A percentile compares a stretch with the other conserved stretches of the same genome.
phyloP scores from a whole-genome alignment of 2,113 vertebrate species.

The Passer domesticus region DNA sequence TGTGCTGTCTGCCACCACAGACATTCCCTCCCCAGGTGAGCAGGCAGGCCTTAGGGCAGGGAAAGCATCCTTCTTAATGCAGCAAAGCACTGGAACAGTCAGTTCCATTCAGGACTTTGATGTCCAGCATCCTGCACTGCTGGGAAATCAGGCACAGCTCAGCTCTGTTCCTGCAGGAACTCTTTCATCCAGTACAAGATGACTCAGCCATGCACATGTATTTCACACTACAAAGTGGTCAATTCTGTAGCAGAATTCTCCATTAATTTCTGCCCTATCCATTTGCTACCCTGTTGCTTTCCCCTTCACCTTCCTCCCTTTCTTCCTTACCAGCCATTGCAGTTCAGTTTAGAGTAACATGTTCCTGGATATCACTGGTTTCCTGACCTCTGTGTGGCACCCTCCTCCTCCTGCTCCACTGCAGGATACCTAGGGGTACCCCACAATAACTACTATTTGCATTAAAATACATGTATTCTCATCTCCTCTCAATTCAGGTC shows the following conservation, averaged over 20 bases:
- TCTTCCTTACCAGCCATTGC: neutral
- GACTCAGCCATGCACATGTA: neutral
- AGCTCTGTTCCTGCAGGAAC: neutral
- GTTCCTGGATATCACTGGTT: neutral
- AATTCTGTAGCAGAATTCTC: neutral
- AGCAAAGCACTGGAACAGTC: neutral
- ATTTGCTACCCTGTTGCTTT: neutral
- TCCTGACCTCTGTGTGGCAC: neutral
- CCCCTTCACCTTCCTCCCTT: neutral
- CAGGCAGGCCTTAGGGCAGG: neutral
- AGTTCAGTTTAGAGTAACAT: neutral
- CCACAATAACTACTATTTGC: neutral
- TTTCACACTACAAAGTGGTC: neutral
- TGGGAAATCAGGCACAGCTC: neutral
- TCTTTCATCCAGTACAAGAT: neutral
- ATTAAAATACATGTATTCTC: neutral
- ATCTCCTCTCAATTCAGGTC: neutral
- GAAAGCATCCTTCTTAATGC: neutral
- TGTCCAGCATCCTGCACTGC: neutral
- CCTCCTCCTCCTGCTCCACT: neutral
- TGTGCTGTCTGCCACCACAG: neutral
- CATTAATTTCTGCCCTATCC: neutral
- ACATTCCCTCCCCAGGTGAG: neutral
- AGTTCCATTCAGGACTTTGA: neutral
- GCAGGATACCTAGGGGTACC: neutral